phyloP scores from a whole-genome alignment of 1,140 invertebrate genomes.

The Watersipora subatra region DNA sequence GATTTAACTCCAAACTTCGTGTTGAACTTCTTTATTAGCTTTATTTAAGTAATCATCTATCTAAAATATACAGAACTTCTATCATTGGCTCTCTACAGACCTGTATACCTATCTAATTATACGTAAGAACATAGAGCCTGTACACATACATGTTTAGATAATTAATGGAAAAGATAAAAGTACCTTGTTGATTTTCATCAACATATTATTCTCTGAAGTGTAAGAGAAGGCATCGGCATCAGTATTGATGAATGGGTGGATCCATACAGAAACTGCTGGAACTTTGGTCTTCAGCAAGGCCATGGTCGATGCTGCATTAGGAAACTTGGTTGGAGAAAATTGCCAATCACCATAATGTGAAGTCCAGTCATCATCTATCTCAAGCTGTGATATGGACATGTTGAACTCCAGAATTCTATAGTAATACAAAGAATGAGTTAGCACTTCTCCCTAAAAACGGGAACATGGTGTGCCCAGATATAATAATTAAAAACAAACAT shows the following conservation, averaged over 20 bases:
- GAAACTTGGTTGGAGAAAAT: conserved; percentile 58
- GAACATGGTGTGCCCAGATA: no score
- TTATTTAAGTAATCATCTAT: no score
- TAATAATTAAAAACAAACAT: no score
- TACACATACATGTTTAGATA: background rate
- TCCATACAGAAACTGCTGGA: conserved; percentile 65
- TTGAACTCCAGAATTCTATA: conserved; percentile 47
- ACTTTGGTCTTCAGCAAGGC: conserved; percentile 49
- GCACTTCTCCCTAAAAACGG: no score
- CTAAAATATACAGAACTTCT: no score
- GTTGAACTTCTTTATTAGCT: no score
- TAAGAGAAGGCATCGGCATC: conserved; percentile 8
- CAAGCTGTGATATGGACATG: conserved; percentile 60
- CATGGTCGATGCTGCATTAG: conserved; percentile 49
- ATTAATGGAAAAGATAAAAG: background rate
- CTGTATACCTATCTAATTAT: no score
- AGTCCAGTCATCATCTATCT: conserved; percentile 81
- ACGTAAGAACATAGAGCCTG: no score
- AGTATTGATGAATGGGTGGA: conserved; percentile 73
- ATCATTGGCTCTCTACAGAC: no score
- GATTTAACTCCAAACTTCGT: no score
- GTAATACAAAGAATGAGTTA: no score
- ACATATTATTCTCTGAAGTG: background rate
- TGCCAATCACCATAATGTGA: conserved; percentile 63
- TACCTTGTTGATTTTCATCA: background rate